These are phyloP conservation scores for Dinocampus coccinellae DNA, from an alignment of 2,888 invertebrate species.

Conservation along the genomic window DNA sequence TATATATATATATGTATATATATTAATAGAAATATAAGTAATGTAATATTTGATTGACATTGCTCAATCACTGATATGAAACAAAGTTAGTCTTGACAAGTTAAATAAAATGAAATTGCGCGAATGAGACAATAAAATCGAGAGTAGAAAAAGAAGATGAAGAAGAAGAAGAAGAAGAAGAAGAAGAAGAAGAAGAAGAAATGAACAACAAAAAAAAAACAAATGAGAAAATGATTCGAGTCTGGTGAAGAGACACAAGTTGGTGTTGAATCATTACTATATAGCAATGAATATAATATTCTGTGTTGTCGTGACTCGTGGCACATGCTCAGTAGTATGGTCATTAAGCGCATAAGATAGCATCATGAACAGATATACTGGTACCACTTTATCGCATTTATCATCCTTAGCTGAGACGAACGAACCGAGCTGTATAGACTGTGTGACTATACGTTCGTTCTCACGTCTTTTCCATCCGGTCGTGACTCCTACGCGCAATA, in stretches of 20 bases:
- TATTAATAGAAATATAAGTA: background rate
- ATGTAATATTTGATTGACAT: background rate
- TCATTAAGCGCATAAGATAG: slow-evolving; percentile 36
- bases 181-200: background rate
- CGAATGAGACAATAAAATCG: background rate
- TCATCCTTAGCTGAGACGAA: slow-evolving; percentile 47
- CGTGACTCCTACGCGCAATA: slow-evolving; percentile 44
- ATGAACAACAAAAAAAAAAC: too few species aligned
- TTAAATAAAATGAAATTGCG: slow-evolving; percentile 15
- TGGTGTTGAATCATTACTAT: background rate
- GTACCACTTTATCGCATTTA: slow-evolving; percentile 50
- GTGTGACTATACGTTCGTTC: slow-evolving; percentile 22
- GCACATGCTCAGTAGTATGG: slow-evolving; percentile 33
- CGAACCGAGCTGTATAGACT: slow-evolving; percentile 33
- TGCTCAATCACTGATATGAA: background rate
- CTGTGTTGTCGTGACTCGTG: slow-evolving; percentile 17
- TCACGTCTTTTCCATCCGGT: slow-evolving; percentile 36
- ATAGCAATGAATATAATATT: slow-evolving; percentile 4
- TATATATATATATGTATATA: background rate
- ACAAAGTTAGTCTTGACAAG: background rate
- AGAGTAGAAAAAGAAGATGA: background rate
- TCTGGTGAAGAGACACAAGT: background rate
- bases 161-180: background rate
- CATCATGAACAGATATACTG: slow-evolving; percentile 43
- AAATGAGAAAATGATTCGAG: background rate